Evolutionary conservation across 2,888 invertebrate species (phyloP).

Genomic region (Antheraea assamensis): DNA sequence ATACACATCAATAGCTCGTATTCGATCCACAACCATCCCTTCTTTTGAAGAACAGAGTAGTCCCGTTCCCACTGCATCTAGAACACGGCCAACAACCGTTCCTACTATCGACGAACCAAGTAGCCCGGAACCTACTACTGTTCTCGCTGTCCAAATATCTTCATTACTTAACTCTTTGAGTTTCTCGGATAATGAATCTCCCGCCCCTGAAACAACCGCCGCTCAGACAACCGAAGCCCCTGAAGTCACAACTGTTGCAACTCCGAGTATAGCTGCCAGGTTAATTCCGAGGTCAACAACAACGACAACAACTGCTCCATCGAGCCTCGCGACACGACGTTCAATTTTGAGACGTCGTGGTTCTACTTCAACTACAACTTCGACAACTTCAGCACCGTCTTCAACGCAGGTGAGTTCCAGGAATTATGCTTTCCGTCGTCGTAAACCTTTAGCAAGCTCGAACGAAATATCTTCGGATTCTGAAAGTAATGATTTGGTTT

Average conservation of each 20-base stretch:
- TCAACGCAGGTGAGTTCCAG: constrained; percentile 81
- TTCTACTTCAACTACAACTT: constrained; percentile 47
- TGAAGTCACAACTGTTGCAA: constrained; percentile 50
- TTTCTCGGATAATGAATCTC: constrained; percentile 42
- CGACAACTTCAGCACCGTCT: constrained; percentile 50
- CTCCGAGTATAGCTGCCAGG: constrained; percentile 49
- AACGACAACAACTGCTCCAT: constrained; percentile 38
- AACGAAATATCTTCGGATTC: constrained; percentile 71
- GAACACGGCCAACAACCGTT: constrained; percentile 58
- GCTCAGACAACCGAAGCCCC: constrained; percentile 47
- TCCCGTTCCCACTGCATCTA: constrained; percentile 54
- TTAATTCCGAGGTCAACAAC: constrained; percentile 33
- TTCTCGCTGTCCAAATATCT: constrained; percentile 73
- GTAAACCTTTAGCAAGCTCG: constrained; percentile 61
- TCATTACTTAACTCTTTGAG: constrained; percentile 67
- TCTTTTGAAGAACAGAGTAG: constrained; percentile 44
- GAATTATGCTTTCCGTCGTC: constrained; percentile 74
- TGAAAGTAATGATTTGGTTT: constrained; percentile 49
- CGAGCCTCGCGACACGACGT: constrained; percentile 47
- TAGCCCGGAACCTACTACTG: constrained; percentile 67
- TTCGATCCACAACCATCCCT: constrained; percentile 59
- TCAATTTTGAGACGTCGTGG: constrained; percentile 55
- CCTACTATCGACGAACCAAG: constrained; percentile 46
- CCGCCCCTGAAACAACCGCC: constrained; percentile 46
- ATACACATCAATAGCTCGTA: constrained; percentile 66